Conservation (phyloP, 2,113 vertebrate species). For the Ellobius talpinus region DNA sequence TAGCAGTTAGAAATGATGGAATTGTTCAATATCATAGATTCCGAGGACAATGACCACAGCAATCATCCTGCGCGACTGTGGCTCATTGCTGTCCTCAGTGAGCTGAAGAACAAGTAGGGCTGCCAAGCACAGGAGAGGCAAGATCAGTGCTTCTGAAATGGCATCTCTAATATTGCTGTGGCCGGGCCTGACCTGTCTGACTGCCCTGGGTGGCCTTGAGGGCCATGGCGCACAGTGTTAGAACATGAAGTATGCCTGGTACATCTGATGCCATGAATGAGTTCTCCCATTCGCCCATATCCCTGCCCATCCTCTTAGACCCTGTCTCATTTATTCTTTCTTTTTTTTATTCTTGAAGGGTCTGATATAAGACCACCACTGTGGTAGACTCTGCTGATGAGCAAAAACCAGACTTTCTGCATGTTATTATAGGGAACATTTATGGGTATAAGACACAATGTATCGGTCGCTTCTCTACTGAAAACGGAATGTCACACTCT, state of each 20-base stretch:
- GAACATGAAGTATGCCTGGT: not conserved
- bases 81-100: conserved; percentile 69
- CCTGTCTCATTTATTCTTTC: not conserved
- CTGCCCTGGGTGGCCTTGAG: not conserved
- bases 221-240: not conserved
- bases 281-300: not conserved
- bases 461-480: not conserved
- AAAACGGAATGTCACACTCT: not conserved
- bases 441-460: not conserved
- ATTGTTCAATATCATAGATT: conserved; percentile 85
- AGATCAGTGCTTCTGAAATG: not conserved
- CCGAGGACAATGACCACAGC: conserved; percentile 80
- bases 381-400: not conserved
- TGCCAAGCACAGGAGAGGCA: not conserved
- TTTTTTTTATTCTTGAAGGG: not conserved
- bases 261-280: not conserved
- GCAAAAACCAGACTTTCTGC: not conserved
- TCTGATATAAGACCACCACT: not conserved
- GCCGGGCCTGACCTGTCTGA: not conserved
- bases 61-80: conserved; percentile 51
- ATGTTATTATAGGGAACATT: not conserved
- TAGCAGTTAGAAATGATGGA: conserved; percentile 85
- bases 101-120: conserved; percentile 52
- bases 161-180: not conserved
- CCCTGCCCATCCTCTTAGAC: not conserved